These are phyloP conservation scores for Caenorhabditis sp. DNA, from an alignment of 2,888 invertebrate species.

Conservation along the genomic window DNA sequence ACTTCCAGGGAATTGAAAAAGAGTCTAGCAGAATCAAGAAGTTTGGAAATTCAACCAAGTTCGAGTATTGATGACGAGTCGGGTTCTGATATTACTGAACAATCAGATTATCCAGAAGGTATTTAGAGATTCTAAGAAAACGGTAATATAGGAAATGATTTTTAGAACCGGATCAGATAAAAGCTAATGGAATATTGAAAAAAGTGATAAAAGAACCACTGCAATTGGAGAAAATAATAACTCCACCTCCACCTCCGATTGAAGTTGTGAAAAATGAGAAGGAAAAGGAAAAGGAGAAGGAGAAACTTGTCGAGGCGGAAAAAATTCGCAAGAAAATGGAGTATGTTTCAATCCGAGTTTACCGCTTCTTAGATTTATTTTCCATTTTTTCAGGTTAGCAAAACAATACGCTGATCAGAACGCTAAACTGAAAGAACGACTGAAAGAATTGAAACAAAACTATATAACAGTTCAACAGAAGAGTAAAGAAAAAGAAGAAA, in stretches of 20 bases:
- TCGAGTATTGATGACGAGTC: not conserved
- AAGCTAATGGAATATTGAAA: slow-evolving; percentile 14
- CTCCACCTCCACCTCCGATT: not conserved
- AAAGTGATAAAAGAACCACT: not conserved
- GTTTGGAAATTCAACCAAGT: not conserved
- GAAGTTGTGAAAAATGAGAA: slow-evolving; percentile 4
- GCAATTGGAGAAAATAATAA: not conserved
- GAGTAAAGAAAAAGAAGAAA: not conserved
- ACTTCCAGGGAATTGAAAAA: slow-evolving; percentile 13
- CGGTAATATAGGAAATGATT: not conserved
- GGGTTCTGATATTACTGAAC: not conserved
- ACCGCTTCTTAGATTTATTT: not conserved
- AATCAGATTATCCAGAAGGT: slow-evolving; percentile 40
- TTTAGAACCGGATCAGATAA: slow-evolving; percentile 28
- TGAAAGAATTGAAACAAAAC: slow-evolving; percentile 30
- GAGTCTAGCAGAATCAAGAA: slow-evolving; percentile 2
- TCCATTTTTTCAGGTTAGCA: slow-evolving; percentile 31
- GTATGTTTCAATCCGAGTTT: not conserved
- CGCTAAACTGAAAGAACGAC: slow-evolving; percentile 25
- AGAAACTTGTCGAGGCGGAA: not conserved
- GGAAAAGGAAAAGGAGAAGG: slow-evolving; percentile 14
- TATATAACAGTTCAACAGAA: slow-evolving; percentile 8
- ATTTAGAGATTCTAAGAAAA: not conserved
- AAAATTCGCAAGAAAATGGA: not conserved
- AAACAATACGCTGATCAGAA: slow-evolving; percentile 48